Conservation (phyloP, 1,140 invertebrate species). For the Aphis gossypii region DNA sequence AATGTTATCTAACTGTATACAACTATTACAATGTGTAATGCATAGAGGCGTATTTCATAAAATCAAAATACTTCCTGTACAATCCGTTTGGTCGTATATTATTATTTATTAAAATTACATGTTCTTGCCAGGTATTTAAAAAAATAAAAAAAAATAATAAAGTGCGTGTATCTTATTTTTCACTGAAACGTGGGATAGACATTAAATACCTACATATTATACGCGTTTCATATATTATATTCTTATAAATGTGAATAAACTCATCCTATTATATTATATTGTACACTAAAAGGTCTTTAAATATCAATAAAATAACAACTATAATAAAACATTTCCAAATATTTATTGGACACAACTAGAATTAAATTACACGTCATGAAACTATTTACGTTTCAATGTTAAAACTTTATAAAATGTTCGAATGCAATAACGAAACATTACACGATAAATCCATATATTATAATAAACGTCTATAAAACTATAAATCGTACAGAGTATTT, state of each 20-base stretch:
- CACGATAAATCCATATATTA: not conserved
- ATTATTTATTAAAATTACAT: conserved; percentile 1
- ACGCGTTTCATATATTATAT: not conserved
- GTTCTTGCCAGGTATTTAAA: not conserved
- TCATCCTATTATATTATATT: not conserved
- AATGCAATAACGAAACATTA: not conserved
- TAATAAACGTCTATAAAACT: not conserved
- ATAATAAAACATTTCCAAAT: not conserved
- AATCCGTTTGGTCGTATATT: not conserved
- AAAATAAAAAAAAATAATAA: not conserved
- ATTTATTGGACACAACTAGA: not conserved
- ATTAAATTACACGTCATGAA: conserved; percentile 15
- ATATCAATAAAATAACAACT: not conserved
- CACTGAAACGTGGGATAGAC: not conserved
- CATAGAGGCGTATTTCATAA: not conserved
- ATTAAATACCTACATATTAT: conserved; percentile 28
- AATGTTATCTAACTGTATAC: not conserved
- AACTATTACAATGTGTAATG: not conserved
- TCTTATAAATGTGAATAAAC: not conserved
- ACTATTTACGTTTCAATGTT: conserved; percentile 15
- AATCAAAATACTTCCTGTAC: not conserved
- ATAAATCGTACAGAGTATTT: conserved; percentile 9
- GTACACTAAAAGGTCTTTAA: conserved; percentile 16
- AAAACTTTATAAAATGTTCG: not conserved
- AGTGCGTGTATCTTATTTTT: not conserved